phyloP scores from a whole-genome alignment of 1,140 invertebrate genomes.

The Schlechtendalia chinensis region DNA sequence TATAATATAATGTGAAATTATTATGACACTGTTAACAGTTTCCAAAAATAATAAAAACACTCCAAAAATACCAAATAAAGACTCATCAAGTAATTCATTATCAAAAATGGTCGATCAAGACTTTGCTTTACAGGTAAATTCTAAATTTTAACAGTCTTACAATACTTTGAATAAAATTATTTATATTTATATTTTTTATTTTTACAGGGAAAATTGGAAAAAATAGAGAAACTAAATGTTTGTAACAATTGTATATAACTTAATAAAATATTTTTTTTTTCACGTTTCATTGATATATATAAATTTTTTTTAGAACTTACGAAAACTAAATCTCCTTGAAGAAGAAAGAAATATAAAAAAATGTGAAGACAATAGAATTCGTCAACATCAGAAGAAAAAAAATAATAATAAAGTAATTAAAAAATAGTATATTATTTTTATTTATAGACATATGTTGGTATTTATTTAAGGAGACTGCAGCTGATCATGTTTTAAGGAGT shows the following conservation, averaged over 20 bases:
- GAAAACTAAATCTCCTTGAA: constrained; percentile 20
- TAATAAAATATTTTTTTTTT: neutral
- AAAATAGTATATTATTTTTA: too few species aligned
- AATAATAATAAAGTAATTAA: constrained; percentile 36
- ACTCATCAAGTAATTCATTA: neutral
- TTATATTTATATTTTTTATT: neutral
- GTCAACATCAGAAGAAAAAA: neutral
- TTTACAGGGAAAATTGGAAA: constrained; percentile 42
- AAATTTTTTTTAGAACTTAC: neutral
- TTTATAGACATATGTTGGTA: neutral
- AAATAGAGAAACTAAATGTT: constrained; percentile 46
- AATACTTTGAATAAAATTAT: neutral
- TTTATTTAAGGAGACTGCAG: too few species aligned
- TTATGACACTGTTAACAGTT: constrained; percentile 2
- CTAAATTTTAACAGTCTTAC: neutral
- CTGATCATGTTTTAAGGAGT: too few species aligned
- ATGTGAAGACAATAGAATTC: constrained; percentile 32
- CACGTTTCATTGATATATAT: neutral
- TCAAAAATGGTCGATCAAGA: constrained; percentile 37
- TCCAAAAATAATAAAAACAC: constrained; percentile 23
- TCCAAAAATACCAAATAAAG: neutral
- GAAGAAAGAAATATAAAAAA: constrained; percentile 22
- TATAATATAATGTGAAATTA: too few species aligned
- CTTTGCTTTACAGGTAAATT: constrained; percentile 27
- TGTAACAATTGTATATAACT: neutral